phyloP scores from a whole-genome alignment of 2,797 vertebrate genomes.

The Myotis myotis region DNA sequence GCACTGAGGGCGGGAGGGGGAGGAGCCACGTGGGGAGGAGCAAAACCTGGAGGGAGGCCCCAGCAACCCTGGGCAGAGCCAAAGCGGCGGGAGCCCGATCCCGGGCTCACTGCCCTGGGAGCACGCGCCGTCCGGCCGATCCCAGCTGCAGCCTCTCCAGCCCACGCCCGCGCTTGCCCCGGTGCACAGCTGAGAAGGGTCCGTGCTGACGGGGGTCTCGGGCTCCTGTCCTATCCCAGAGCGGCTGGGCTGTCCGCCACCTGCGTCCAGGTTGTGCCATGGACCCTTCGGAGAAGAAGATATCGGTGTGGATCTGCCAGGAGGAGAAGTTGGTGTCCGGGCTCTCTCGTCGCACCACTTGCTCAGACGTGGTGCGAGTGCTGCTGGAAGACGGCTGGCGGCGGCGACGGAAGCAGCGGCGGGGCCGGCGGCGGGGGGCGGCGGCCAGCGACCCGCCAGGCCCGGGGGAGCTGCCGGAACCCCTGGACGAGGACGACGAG shows the following conservation, averaged over 20 bases:
- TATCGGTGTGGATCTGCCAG: conserved; percentile 97
- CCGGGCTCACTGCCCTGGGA: neutral
- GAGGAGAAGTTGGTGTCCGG: conserved; percentile 97
- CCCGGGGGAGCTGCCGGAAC: conserved; percentile 24
- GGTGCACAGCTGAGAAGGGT: neutral
- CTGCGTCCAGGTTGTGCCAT: conserved; percentile 77
- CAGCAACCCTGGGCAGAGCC: conserved; percentile 39
- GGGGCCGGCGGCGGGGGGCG: conserved; percentile 78
- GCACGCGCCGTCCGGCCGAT: neutral
- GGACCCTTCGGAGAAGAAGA: conserved; percentile 91
- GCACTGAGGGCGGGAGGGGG: conserved; percentile 51
- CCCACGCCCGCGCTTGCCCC: neutral
- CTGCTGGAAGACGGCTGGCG: conserved; percentile 92
- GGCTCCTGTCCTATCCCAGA: neutral
- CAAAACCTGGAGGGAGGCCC: conserved; percentile 63
- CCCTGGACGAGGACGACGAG: conserved; percentile 66
- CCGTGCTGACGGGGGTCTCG: neutral
- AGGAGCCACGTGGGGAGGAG: conserved; percentile 73
- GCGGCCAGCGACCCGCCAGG: conserved; percentile 75
- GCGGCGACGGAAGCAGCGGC: conserved; percentile 79
- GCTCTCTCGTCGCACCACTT: conserved; percentile 93
- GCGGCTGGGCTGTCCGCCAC: neutral
- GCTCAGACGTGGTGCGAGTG: conserved; percentile 93
- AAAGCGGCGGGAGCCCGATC: neutral
- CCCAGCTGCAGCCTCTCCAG: neutral